These are phyloP conservation scores for Lottia gigantea DNA, from an alignment of 2,888 invertebrate genomes.

Conservation along the genomic window DNA sequence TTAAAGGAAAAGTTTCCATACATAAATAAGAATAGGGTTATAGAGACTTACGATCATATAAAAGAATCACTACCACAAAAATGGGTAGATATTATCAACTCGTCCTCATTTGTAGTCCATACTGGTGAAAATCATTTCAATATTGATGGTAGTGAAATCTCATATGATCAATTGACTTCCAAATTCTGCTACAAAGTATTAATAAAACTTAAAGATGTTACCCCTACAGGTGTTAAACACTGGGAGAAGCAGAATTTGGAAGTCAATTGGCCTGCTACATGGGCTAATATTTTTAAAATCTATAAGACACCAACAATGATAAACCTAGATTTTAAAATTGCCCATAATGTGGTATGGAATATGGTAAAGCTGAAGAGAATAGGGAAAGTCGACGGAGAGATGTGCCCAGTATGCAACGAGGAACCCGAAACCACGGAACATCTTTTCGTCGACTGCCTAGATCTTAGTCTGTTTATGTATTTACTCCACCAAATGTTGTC, in stretches of 20 bases:
- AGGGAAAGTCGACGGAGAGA: neutral
- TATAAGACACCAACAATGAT: neutral
- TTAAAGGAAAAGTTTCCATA: neutral
- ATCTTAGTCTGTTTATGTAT: neutral
- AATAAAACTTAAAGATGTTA: neutral
- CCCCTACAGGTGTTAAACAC: neutral
- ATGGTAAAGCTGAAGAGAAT: neutral
- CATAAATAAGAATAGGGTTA: neutral
- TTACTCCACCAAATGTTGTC: neutral
- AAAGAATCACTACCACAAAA: neutral
- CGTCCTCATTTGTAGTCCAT: neutral
- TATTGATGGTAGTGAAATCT: neutral
- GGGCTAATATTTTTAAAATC: neutral
- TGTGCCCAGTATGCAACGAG: neutral
- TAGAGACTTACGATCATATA: neutral
- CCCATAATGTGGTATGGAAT: neutral
- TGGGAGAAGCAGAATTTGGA: conserved; percentile 3
- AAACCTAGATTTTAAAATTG: neutral
- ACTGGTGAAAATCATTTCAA: neutral
- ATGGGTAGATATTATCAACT: neutral
- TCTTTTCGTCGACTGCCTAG: neutral
- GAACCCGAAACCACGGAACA: neutral
- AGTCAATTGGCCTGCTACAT: neutral
- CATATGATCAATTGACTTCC: neutral
- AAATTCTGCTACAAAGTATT: neutral